Percentiles rank a stretch among this genome's conserved stretches.
Evolutionary conservation across 1,140 invertebrate species (phyloP).

Genomic region (Notospermus geniculatus): DNA sequence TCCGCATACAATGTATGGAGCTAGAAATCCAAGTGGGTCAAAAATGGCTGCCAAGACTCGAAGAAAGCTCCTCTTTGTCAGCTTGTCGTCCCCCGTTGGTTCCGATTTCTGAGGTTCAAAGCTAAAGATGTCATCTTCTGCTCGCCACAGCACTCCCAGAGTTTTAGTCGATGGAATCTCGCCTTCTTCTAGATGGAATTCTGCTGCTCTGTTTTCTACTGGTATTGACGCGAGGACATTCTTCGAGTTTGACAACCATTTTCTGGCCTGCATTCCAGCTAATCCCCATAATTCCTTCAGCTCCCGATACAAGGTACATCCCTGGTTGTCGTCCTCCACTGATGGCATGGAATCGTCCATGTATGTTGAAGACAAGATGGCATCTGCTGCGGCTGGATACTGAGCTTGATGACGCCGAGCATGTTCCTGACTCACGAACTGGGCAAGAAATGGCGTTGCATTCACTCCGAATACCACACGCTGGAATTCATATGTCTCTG

Average conservation of each 20-base stretch:
- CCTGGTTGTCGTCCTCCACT: neutral
- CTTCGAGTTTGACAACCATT: neutral
- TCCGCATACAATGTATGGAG: conserved; percentile 4
- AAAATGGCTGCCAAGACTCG: neutral
- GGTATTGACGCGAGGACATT: neutral
- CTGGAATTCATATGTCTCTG: conserved; percentile 17
- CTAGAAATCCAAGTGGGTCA: conserved; percentile 4
- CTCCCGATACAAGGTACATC: neutral
- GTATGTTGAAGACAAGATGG: neutral
- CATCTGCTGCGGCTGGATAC: conserved; percentile 3
- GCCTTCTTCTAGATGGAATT: neutral
- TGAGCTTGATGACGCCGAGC: neutral
- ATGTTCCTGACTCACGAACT: conserved; percentile 12
- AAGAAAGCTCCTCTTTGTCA: conserved; percentile 6
- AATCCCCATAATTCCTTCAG: neutral
- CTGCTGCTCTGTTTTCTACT: neutral
- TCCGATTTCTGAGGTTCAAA: neutral
- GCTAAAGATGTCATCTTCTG: conserved; percentile 18
- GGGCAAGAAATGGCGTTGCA: conserved; percentile 16
- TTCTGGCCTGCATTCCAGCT: neutral
- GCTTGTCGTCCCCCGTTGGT: neutral
- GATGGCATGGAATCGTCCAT: conserved; percentile 11
- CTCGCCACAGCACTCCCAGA: conserved; percentile 15
- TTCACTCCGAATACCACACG: conserved; percentile 20
- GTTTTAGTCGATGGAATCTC: neutral